phyloP scores from a whole-genome alignment of 2,888 invertebrate genomes.

The Camptogramma bilineatum region DNA sequence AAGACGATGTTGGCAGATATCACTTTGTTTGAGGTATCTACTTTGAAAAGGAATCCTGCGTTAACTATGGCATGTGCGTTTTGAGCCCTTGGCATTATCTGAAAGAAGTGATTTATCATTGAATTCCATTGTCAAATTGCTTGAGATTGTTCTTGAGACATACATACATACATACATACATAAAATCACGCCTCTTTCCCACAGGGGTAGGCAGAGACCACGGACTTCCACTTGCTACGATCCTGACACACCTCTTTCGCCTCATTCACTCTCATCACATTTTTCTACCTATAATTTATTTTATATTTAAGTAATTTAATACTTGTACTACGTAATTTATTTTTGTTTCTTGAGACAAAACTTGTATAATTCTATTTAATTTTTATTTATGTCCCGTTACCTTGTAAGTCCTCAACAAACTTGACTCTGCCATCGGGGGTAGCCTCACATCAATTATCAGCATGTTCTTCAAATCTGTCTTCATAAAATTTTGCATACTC shows the following conservation, averaged over 20 bases:
- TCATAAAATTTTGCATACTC: constrained; percentile 68
- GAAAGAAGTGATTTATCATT: constrained; percentile 40
- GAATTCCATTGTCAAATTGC: background rate
- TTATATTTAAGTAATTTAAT: too few species aligned
- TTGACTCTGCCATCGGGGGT: constrained; percentile 68
- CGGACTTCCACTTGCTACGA: too few species aligned
- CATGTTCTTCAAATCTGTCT: constrained; percentile 67
- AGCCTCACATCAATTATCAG: constrained; percentile 77
- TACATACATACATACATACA: too few species aligned
- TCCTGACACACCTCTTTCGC: too few species aligned
- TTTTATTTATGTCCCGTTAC: constrained; percentile 50
- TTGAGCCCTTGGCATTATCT: constrained; percentile 91
- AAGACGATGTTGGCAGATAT: constrained; percentile 86
- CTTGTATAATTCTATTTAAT: background rate
- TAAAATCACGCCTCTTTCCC: too few species aligned
- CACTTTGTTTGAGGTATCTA: constrained; percentile 73
- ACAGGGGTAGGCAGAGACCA: too few species aligned
- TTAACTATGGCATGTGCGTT: constrained; percentile 92
- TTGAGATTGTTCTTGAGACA: too few species aligned
- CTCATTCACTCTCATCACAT: too few species aligned
- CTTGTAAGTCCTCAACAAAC: constrained; percentile 74
- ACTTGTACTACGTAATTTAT: too few species aligned
- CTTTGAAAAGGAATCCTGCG: constrained; percentile 88
- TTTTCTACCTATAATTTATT: too few species aligned
- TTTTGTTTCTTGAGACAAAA: too few species aligned